Conservation (phyloP, 2,888 invertebrate genomes). For the Harpalus rubripes region DNA sequence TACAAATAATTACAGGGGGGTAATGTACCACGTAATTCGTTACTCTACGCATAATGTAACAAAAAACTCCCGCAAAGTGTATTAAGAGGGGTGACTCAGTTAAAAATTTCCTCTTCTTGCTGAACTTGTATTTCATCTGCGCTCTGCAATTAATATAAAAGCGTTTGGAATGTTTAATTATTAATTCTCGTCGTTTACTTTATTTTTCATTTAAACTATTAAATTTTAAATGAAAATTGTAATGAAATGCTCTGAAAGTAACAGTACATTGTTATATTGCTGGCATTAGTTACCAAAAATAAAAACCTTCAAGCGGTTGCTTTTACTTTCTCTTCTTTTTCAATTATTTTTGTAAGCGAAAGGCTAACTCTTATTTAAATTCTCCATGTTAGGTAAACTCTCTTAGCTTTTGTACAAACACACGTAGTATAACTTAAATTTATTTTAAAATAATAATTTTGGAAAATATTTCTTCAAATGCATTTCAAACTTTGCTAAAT, state of each 20-base stretch:
- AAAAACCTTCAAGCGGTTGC: constrained; percentile 16
- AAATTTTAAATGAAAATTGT: constrained; percentile 53
- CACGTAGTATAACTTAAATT: not conserved
- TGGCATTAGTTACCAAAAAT: constrained; percentile 45
- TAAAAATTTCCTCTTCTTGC: constrained; percentile 54
- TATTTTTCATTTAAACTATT: constrained; percentile 58
- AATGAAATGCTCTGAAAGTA: constrained; percentile 52
- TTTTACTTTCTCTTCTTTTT: constrained; percentile 20
- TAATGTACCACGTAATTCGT: constrained; percentile 60
- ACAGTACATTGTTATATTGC: constrained; percentile 40
- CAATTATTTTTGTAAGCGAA: not conserved
- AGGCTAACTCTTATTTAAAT: not conserved
- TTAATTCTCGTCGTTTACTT: constrained; percentile 55
- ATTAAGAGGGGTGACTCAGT: constrained; percentile 30
- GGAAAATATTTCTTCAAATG: not conserved
- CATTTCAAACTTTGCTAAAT: not conserved
- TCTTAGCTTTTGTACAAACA: not conserved
- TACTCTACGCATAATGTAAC: constrained; percentile 59
- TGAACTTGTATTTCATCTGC: constrained; percentile 61
- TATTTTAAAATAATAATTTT: not conserved
- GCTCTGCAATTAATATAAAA: constrained; percentile 58
- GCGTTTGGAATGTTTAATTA: constrained; percentile 57
- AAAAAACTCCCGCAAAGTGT: constrained; percentile 48
- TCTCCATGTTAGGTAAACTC: not conserved
- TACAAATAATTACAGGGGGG: constrained; percentile 62